Percentiles rank a stretch among this genome's conserved stretches.
Conservation (phyloP, 2,888 invertebrate genomes). For the Laothoe populi region DNA sequence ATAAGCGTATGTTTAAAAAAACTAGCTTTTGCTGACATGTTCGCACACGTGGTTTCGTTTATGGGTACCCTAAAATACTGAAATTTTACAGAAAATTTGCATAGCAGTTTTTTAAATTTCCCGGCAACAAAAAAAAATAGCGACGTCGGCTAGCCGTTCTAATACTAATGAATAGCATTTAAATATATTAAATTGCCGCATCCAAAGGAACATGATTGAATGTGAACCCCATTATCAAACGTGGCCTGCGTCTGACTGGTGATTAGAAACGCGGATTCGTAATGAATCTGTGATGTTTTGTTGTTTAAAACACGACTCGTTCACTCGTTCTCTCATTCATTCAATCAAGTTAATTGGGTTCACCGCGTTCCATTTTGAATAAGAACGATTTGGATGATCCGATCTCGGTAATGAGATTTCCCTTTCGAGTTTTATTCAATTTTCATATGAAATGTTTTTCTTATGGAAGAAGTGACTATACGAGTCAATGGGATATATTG, state of each 20-base stretch:
- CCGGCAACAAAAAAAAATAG: too few species aligned
- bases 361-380: constrained; percentile 37
- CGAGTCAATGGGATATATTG: not conserved
- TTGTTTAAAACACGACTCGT: constrained; percentile 47
- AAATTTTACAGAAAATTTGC: too few species aligned
- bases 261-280: constrained; percentile 60
- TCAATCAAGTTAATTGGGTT: constrained; percentile 47
- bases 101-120: too few species aligned
- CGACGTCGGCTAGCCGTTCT: too few species aligned
- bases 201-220: constrained; percentile 31
- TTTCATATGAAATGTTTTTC: not conserved
- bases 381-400: constrained; percentile 13
- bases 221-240: constrained; percentile 44
- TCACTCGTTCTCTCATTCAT: constrained; percentile 34
- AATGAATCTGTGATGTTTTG: constrained; percentile 63
- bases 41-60: too few species aligned
- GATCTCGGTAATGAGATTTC: constrained; percentile 17
- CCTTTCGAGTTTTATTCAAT: constrained; percentile 20
- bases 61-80: too few species aligned
- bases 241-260: constrained; percentile 55
- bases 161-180: too few species aligned
- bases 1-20: too few species aligned
- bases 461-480: not conserved
- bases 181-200: constrained; percentile 31
- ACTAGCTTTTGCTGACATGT: too few species aligned